Base-by-base conservation (phyloP, 1,140 invertebrate genomes). In the Elysia chlorotica region DNA sequence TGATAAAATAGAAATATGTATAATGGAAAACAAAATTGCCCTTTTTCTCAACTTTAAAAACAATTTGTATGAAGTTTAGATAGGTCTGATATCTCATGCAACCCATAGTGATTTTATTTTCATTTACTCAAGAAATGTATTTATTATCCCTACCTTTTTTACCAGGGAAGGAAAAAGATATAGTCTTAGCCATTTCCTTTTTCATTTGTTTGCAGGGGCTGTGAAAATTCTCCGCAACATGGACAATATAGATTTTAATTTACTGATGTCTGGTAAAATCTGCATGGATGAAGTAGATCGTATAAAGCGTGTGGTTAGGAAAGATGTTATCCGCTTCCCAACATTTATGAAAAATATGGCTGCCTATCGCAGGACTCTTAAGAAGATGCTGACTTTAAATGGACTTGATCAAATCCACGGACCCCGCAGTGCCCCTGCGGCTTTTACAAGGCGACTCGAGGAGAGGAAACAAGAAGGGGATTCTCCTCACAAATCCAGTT, bases 211-310 rank as follows among this genome's bases (percentile, higher is more conserved):
- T 76, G 31, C 72, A 87, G 86, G 86, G 78, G 86, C 86, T 28
- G 81, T 87, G 5, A 78, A 84, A 66, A 87, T 87, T 56, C 77
- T 87, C 19, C 73, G 80, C 65, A 84, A 85, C 76, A 72, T 87
- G 23, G 86, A 87, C 59, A 77, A 81, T 59, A 85, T 87, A 30
- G 85, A 87, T 76, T 87, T 87, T 70, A 68, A 76, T 28, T 57
- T 85, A 19, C 73, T 87, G 57, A 85, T 85, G 80, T 78, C 79
- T 71, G 86, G 86, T 17, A 87, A 86, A 76, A 76, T 87, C 23
- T 86, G 85, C 70, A 70, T 74, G n/a, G 84, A 86, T 78, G 86
- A 87, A 70, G 57, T 86, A 28, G 33, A 71, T 17, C 61, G 84
- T 28, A 79, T 86, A 28, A 85, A 83, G 59, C 78, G 85, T 33